These are phyloP conservation scores for Alligator sinensis DNA, from an alignment of 2,113 vertebrate genomes.

Conservation along the genomic window DNA sequence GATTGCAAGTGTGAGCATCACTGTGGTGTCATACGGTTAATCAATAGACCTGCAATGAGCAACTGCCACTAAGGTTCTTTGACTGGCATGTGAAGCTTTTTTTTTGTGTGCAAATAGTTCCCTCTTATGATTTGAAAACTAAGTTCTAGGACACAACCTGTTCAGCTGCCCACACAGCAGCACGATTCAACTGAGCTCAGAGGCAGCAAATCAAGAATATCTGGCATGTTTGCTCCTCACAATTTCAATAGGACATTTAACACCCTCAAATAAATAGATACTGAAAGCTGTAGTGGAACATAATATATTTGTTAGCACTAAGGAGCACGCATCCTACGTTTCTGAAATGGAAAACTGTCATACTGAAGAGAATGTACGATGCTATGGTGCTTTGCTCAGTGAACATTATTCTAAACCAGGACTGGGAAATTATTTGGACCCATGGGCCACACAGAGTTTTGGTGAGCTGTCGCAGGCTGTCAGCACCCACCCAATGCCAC, in stretches of 20 bases:
- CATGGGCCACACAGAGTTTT: no score
- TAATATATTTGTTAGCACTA: background rate
- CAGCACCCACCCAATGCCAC: no score
- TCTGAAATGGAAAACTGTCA: fast-evolving
- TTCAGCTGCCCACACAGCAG: background rate
- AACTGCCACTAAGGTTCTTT: background rate
- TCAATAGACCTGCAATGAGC: background rate
- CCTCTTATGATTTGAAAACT: background rate
- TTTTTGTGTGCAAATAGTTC: background rate
- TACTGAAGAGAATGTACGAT: fast-evolving
- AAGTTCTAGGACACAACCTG: background rate
- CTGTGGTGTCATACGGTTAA: background rate
- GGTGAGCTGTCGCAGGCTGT: no score
- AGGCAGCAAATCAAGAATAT: background rate
- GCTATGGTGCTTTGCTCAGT: background rate
- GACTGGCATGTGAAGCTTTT: fast-evolving
- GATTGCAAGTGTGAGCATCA: fast-evolving
- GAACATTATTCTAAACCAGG: background rate
- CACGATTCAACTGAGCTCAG: background rate
- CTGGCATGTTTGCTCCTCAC: background rate
- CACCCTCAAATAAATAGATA: background rate
- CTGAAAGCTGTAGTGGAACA: background rate
- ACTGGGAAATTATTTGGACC: no score
- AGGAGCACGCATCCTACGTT: background rate
- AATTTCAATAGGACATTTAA: background rate